A percentile compares a stretch with the other conserved stretches of the same genome.
Evolutionary conservation across 2,113 vertebrate genomes (phyloP).

Genomic region (Donacobius atricapilla): DNA sequence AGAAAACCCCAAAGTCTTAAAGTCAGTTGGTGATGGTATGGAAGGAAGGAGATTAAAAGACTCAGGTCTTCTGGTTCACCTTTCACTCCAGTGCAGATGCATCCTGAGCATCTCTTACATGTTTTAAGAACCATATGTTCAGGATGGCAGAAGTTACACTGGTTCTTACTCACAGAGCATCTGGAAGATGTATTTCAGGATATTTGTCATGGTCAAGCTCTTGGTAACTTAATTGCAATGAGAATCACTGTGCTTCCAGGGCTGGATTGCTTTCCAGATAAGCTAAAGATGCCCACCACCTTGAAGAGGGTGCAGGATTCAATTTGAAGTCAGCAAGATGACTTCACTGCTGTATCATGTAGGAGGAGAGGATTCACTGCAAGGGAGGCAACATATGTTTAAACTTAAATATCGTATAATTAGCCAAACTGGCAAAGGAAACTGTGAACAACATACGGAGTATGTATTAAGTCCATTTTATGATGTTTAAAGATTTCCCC

Average conservation of each 20-base stretch:
- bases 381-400: slow-evolving; percentile 69
- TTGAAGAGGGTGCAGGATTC: slow-evolving; percentile 13
- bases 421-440: slow-evolving; percentile 65
- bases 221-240: background rate
- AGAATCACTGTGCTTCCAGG: background rate
- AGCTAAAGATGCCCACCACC: slow-evolving; percentile 18
- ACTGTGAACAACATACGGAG: slow-evolving; percentile 63
- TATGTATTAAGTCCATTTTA: slow-evolving; percentile 49
- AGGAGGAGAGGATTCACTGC: slow-evolving; percentile 64
- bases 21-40: background rate
- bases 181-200: background rate
- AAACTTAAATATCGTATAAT: slow-evolving; percentile 67
- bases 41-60: background rate
- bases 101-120: background rate
- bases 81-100: background rate
- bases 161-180: background rate
- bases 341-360: slow-evolving; percentile 59
- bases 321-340: slow-evolving; percentile 39
- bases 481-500: slow-evolving; percentile 25
- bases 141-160: background rate
- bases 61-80: background rate
- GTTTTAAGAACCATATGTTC: background rate
- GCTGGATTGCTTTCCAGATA: background rate
- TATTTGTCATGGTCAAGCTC: background rate
- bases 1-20: background rate